Conservation (phyloP, 2,797 vertebrate species). For the Hoplostethus atlanticus region DNA sequence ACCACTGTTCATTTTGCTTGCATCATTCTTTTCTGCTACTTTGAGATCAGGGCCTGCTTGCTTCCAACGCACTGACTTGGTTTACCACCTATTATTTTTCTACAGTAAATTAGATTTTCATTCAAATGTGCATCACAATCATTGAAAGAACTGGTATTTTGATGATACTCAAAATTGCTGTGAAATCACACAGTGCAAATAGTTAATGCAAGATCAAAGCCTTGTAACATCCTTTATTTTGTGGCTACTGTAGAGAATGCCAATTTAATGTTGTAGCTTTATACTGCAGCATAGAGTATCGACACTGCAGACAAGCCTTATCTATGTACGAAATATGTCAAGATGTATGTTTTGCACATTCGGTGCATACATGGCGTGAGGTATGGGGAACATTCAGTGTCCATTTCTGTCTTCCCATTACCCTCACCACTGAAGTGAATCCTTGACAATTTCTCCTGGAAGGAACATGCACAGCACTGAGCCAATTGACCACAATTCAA, state of each 20-base stretch:
- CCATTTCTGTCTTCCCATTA: conserved; percentile 56
- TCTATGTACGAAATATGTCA: conserved; percentile 27
- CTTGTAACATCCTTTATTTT: conserved; percentile 26
- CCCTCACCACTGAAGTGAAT: conserved; percentile 57
- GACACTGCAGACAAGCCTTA: conserved; percentile 38
- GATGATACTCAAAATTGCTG: conserved; percentile 3
- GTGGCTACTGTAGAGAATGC: neutral
- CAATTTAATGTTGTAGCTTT: conserved; percentile 40
- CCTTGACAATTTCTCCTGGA: conserved; percentile 61
- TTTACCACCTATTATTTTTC: conserved; percentile 1
- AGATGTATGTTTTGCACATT: conserved; percentile 25
- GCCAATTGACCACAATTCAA: conserved; percentile 75
- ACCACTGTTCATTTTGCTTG: conserved; percentile 62
- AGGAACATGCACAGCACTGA: conserved; percentile 56
- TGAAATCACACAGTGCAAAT: conserved; percentile 9
- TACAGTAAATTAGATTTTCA: conserved; percentile 21
- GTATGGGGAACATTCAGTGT: conserved; percentile 51
- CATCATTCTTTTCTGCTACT: conserved; percentile 50
- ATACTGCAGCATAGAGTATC: conserved; percentile 33
- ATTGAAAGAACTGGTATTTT: conserved; percentile 17
- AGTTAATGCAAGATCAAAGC: neutral
- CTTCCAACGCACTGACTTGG: conserved; percentile 7
- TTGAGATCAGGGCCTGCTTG: conserved; percentile 40
- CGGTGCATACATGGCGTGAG: neutral
- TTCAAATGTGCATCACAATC: conserved; percentile 26